These are phyloP conservation scores for Hymenopus coronatus DNA, from an alignment of 2,888 invertebrate species.

Conservation along the genomic window DNA sequence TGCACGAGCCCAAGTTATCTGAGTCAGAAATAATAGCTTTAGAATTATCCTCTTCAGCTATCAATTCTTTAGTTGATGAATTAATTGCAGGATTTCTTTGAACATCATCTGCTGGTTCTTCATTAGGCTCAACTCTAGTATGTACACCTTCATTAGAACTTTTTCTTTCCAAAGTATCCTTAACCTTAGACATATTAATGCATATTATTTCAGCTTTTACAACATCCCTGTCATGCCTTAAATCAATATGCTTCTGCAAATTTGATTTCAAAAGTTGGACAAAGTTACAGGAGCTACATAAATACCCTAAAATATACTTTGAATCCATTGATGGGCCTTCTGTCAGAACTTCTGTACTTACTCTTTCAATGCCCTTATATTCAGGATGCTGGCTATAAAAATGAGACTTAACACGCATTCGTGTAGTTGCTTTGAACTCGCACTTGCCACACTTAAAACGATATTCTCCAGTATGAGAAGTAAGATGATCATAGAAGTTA, in stretches of 20 bases:
- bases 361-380: neutral
- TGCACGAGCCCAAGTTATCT: neutral
- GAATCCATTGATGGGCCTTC: conserved; percentile 41
- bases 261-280: conserved; percentile 63
- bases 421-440: conserved; percentile 29
- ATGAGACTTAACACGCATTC: conserved; percentile 32
- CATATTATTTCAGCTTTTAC: conserved; percentile 50
- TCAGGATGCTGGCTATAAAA: conserved; percentile 26
- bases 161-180: neutral
- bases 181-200: conserved; percentile 44
- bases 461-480: conserved; percentile 76
- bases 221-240: conserved; percentile 50
- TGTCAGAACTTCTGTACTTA: conserved; percentile 32
- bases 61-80: neutral
- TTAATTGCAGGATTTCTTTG: neutral
- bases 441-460: conserved; percentile 65
- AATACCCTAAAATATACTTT: conserved; percentile 53
- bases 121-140: neutral
- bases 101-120: neutral
- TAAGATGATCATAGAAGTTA: conserved; percentile 68
- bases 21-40: neutral
- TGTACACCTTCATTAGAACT: neutral
- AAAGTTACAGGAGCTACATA: conserved; percentile 71
- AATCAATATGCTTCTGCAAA: conserved; percentile 61
- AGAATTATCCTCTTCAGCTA: neutral